Evolutionary conservation across 2,113 vertebrate species (phyloP).

Genomic region (Triplophysa tibetana): DNA sequence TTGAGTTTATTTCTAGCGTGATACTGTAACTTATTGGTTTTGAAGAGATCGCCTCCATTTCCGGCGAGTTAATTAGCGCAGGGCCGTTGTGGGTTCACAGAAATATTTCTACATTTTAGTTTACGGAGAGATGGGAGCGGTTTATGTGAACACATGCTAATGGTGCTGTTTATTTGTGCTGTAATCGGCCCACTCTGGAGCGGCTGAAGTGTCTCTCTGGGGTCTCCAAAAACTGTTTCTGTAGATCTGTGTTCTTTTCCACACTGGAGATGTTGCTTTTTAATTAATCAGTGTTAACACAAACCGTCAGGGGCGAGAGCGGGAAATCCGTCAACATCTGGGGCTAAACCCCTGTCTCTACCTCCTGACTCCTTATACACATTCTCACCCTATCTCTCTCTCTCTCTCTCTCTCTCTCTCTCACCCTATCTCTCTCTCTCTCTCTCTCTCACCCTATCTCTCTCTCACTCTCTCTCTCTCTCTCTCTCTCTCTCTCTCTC

Average conservation of each 20-base stretch:
- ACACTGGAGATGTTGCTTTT: conserved; percentile 30
- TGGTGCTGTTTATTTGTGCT: conserved; percentile 18
- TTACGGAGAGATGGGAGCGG: not conserved
- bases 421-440: not conserved
- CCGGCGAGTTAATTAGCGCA: not conserved
- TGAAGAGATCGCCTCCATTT: not conserved
- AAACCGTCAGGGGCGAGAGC: not conserved
- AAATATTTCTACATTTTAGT: not conserved
- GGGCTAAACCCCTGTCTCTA: not conserved
- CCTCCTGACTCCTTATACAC: too few relatives aligned
- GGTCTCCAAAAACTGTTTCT: not conserved
- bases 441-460: not conserved
- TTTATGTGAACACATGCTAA: not conserved
- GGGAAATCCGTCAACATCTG: not conserved
- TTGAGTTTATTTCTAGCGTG: not conserved
- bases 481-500: not conserved
- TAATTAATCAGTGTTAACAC: conserved; percentile 16
- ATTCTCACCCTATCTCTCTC: not conserved
- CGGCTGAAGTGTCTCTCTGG: conserved; percentile 5
- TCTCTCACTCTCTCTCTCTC: too few relatives aligned
- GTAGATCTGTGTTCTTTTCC: conserved; percentile 13
- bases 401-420: too few relatives aligned
- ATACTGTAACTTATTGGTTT: not conserved
- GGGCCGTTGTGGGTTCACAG: not conserved
- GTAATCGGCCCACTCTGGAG: conserved; percentile 33